Evolutionary conservation across 2,797 vertebrate genomes (phyloP), one percentile per base, ranked within the genome.

Genomic region (Pseudochromis fuscus): DNA sequence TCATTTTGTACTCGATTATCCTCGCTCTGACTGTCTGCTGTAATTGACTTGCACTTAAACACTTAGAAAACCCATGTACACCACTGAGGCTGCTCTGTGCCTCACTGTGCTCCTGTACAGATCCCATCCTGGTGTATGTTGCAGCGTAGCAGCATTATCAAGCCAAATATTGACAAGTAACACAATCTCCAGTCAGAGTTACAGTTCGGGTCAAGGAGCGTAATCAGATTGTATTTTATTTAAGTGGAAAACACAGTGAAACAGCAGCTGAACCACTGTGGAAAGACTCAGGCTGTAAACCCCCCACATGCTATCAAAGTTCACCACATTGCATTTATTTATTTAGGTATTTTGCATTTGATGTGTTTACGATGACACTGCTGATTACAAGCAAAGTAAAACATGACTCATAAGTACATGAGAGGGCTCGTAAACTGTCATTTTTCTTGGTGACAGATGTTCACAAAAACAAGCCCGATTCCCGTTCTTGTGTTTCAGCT

Each of bases 1-100:
- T 72, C 18, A 77, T 82, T 87, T 87, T 55, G 83, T 71, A 75
- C 63, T 61, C 6, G 30, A 73, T 79, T 79, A 83, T 83, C 27
- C 56, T 10, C 15, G 4, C 61, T 19, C 31, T 62, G 59, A 59
- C 52, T 65, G 42, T 72, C 72, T 65, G 33, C 62, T 75, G 61
- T 81, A 64, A 75, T 62, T 61, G 67, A 72, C 63, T 51, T 7
- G 16, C 64, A 46, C 46, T 61, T 50, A 28, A 66, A 69, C 16
- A 27, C 37, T 35, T 38, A 15, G 23, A 31, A 69, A 70, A 71
- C 40, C 65, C 45, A 30, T 56, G 9, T 3, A 44, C 37, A 67
- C 23, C 19, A 3, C 42, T 62, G 50, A 18, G 30, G 45, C 16
- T 35, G 42, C 48, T 57, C 15, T 60, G 53, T 63, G 37, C 40